Conservation (phyloP, 1,140 invertebrate species). For the Bombyx mori region ASM3026992v2 NC_085131.1:8694001-8694500, state of each 20-base stretch:
- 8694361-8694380: slow-evolving; percentile 5
- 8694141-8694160: slow-evolving; percentile 2
- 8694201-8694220: slow-evolving; percentile 1
- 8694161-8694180: slow-evolving; percentile 2
- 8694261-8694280: slow-evolving; percentile 3
- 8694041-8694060: too few species aligned
- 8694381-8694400: slow-evolving; percentile 5
- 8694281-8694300: slow-evolving; percentile 3
- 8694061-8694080: too few species aligned
- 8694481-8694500: too few species aligned
- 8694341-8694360: slow-evolving; percentile 1
- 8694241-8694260: neutral
- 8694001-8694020: too few species aligned
- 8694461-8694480: neutral
- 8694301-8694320: slow-evolving; percentile 5
- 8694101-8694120: neutral
- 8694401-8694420: neutral
- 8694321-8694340: slow-evolving; percentile 4
- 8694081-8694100: too few species aligned
- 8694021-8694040: too few species aligned
- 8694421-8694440: slow-evolving; percentile 6
- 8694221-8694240: neutral
- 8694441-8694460: neutral
- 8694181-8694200: neutral
- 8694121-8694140: slow-evolving; percentile 2